Percentiles rank a stretch among this genome's conserved stretches.
phyloP scores from a whole-genome alignment of 2,113 vertebrate genomes.

The Heterocephalus glaber region DNA sequence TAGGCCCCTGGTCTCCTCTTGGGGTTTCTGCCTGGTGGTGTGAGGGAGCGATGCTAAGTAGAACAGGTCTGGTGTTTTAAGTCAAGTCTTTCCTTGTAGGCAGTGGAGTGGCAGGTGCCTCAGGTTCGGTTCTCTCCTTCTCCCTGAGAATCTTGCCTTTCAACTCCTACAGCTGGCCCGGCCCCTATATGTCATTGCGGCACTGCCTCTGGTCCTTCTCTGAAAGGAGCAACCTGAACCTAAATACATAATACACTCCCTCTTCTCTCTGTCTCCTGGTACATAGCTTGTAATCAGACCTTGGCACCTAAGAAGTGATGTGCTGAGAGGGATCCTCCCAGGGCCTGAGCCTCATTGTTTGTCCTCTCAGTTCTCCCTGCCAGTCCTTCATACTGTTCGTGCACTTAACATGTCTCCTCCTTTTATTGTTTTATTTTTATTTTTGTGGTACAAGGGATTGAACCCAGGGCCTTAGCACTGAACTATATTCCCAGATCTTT shows the following conservation, averaged over 20 bases:
- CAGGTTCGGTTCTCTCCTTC: too few species aligned
- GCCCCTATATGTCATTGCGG: neutral
- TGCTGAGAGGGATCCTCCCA: neutral
- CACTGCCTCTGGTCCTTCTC: neutral
- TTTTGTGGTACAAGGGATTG: neutral
- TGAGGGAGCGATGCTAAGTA: neutral
- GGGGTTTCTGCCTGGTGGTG: neutral
- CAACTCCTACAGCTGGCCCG: neutral
- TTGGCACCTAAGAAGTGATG: neutral
- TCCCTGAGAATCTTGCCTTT: neutral
- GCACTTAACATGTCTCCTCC: rapidly evolving
- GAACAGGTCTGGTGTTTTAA: neutral
- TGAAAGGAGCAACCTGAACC: neutral
- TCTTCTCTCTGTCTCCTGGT: neutral
- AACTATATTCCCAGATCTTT: neutral
- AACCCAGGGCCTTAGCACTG: neutral
- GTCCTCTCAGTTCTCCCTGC: neutral
- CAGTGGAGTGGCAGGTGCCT: neutral
- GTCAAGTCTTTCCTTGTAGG: neutral
- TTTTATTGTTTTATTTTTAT: too few species aligned
- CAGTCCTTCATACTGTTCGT: rapidly evolving
- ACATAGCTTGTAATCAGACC: neutral
- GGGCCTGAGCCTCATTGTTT: neutral
- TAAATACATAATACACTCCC: neutral
- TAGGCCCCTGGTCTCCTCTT: neutral